Conservation (phyloP, 2,113 vertebrate species). For the Notarius quadriscutis region DNA sequence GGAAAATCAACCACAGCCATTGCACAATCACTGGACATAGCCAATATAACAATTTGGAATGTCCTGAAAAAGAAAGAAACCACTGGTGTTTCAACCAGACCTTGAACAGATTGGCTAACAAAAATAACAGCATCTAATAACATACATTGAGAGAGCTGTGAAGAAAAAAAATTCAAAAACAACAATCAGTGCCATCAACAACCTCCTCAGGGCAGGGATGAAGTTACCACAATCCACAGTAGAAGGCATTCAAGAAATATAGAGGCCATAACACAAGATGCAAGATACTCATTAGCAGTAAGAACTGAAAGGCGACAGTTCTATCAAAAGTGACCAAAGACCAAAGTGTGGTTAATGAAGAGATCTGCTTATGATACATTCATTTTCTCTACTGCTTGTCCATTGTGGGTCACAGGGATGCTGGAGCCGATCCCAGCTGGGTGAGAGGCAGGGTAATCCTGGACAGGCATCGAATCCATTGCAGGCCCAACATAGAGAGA, state of each 20-base stretch:
- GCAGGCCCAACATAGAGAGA: no score
- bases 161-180: neutral
- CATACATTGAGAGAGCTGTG: neutral
- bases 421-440: no score
- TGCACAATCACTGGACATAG: no score
- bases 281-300: neutral
- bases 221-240: neutral
- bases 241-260: neutral
- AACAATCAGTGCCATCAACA: neutral
- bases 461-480: no score
- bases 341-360: neutral
- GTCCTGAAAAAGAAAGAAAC: no score
- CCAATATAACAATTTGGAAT: no score
- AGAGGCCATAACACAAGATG: neutral
- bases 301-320: neutral
- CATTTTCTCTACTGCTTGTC: no score
- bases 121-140: no score
- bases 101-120: neutral
- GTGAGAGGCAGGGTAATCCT: no score
- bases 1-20: no score
- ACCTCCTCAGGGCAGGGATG: no score
- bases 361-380: neutral
- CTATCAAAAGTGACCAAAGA: neutral
- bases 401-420: no score
- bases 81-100: neutral